Base-by-base conservation (phyloP, 2,888 invertebrate species). In the Melinaea marsaeus region DNA sequence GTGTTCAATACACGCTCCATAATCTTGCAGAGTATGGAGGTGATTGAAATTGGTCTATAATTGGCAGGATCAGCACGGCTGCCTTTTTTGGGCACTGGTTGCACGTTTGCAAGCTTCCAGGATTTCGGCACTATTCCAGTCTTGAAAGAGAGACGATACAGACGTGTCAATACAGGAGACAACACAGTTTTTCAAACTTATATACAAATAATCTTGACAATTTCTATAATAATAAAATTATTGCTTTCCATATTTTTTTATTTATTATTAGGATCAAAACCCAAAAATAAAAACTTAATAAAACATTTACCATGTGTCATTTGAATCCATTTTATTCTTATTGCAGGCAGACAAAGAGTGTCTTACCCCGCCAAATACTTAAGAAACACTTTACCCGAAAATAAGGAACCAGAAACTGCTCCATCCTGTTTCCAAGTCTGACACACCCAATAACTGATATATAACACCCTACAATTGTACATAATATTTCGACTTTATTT, bases 391-490 rank as follows among this genome's bases (percentile, higher is more conserved):
- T 48, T 22, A 51, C 54, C 35, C 13, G 37, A 59, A 55, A n/a
- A 46, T 55, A 35, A 13, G 34, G 55, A 55, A 46, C 60, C 46
- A 46, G 34, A 60, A 60, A 34, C 33, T 46, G 48, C 62, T 32
- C 33, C 59, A 67, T 69, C 65, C 63, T 69, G 61, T 61, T 63
- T 65, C 67, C 66, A 64, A 63, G 62, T 64, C 61, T 51, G 69
- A 65, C 63, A 60, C 57, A 62, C 54, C 70, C 71, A 71, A 71
- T 71, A 68, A 71, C 65, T 66, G 67, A 70, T 69, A 68, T 64
- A 62, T 55, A 60, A 42, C 64, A 22, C 22, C 22, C 22, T 22
- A 22, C 22, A 22, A 22, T 22, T 22, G 60, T 65, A 65, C 68
- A 67, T 67, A 65, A 62, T 61, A 67, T 46, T 56, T 46, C 64